Base-by-base conservation (phyloP, 2,888 invertebrate genomes). In the Ditula angustiorana region DNA sequence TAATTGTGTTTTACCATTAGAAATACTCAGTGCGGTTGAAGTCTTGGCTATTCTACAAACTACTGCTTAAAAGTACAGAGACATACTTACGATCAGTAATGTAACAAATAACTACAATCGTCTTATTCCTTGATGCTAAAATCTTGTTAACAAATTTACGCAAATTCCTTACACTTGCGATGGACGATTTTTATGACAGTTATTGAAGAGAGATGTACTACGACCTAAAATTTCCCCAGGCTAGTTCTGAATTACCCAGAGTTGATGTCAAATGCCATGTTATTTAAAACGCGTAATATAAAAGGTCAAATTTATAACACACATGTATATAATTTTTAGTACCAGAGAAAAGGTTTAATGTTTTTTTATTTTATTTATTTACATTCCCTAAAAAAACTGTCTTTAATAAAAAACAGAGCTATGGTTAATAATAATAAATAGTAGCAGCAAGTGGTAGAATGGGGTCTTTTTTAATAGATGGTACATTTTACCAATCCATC, bases 111-210 rank as follows among this genome's bases (percentile, higher is more conserved):
- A 59, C 59, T 64, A 8, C 53, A 59, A 64, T 64, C 58, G 28
- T 26, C 35, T 59, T 64, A 46, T 53, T 16, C 21, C 41, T 64
- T 47, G 53, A 35, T 58, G 28, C 28, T 53, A 59, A 24, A 59
- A 64, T 64, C 64, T 64, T 53, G 59, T 35, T 64, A 64, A 30
- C 64, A 64, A 64, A 59, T 64, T 64, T 53, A 59, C 64, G 59
- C 64, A 64, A 64, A 64, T 64, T 64, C 53, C 59, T 44, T 37
- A 52, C 58, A 58, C 58, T 52, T 52, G 46, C 64, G 63, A 64
- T 64, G 59, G 59, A 64, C 64, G 59, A 64, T 64, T 64, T 59
- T 64, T 41, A 10, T 64, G 64, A 64, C 64, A 64, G 64, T 59
- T 64, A 26, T 46, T 47, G 21, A 53, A 30, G 50, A 50, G 30